Evolutionary conservation across 1,140 invertebrate species (phyloP), one percentile per base, ranked within the genome.

Genomic region (Megalopta genalis): DNA sequence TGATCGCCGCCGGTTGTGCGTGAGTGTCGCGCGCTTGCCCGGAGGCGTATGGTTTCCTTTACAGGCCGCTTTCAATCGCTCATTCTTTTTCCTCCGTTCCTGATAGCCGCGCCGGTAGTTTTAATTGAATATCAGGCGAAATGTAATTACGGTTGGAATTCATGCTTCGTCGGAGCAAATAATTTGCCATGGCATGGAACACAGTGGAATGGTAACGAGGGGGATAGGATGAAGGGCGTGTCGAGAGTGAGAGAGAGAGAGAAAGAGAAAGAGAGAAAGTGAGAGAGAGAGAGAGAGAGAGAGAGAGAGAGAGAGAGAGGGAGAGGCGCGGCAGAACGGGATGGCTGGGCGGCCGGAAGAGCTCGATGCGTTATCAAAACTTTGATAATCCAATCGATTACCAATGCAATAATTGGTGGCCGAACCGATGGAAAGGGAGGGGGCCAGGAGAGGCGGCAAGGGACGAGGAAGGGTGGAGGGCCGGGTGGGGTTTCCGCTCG

Each of bases 111-210:
- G 49, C 81, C 88, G 88, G 89, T 90, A 92, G 91, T 93, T 91
- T 90, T 93, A 93, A 93, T 93, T 93, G 91, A 93, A 93, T 93
- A 93, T 93, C 92, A 91, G 88, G 89, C 91, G 85, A 91, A 92
- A 93, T 91, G 91, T 93, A 93, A 93, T 93, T 92, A 93, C 90
- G 90, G 89, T 91, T 90, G 90, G 90, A 92, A 93, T 93, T 93
- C 91, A 93, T 92, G 92, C 91, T 92, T 90, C 91, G 91, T 73
- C 88, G 91, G 89, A 92, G 92, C 91, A 93, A 93, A 93, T 93
- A 92, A 93, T 93, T 93, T 91, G 91, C 90, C 86, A 90, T 88
- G 87, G 88, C 89, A 86, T 86, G 88, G 86, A 91, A 89, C 89
- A 92, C 89, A 90, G 89, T 88, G 88, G 87, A 81, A 91, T 90